Evolutionary conservation across 2,113 vertebrate genomes (phyloP).

Genomic region (Globicephala melas): DNA sequence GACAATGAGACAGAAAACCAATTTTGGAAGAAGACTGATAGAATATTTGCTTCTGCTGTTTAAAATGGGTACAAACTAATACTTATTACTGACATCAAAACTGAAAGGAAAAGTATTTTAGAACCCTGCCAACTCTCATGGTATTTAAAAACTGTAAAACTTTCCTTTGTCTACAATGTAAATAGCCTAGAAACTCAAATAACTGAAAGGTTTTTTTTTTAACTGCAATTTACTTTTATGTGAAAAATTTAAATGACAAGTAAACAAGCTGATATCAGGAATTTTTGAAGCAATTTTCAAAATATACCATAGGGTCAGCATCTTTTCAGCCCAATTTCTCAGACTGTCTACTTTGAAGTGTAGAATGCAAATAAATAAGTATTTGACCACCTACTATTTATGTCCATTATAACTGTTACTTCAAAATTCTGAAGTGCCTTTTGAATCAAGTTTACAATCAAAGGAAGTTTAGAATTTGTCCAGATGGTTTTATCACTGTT

Average conservation of each 20-base stretch:
- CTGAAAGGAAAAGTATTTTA: slow-evolving; percentile 28
- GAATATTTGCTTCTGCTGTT: background rate
- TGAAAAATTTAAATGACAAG: slow-evolving; percentile 45
- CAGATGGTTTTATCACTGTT: slow-evolving; percentile 15
- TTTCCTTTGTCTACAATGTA: background rate
- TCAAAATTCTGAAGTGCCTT: slow-evolving; percentile 20
- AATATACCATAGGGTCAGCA: slow-evolving; percentile 30
- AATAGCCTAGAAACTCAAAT: slow-evolving; percentile 4
- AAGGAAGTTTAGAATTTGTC: slow-evolving; percentile 34
- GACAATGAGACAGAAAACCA: background rate
- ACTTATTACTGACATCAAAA: slow-evolving; percentile 7
- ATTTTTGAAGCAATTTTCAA: slow-evolving; percentile 45
- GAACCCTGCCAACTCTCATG: background rate
- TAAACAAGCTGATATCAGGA: slow-evolving; percentile 38
- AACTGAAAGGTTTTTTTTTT: background rate
- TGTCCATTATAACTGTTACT: slow-evolving; percentile 30
- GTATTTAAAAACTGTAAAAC: slow-evolving; percentile 35
- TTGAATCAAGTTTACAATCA: slow-evolving; percentile 19
- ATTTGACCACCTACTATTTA: slow-evolving; percentile 21
- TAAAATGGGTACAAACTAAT: background rate
- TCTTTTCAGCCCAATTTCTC: slow-evolving; percentile 28
- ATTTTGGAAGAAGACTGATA: background rate
- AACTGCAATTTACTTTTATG: slow-evolving; percentile 19
- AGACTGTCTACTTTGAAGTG: background rate
- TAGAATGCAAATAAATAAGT: slow-evolving; percentile 31